Evolutionary conservation across 2,113 vertebrate genomes (phyloP).

Genomic region (Seriola quinqueradiata): DNA sequence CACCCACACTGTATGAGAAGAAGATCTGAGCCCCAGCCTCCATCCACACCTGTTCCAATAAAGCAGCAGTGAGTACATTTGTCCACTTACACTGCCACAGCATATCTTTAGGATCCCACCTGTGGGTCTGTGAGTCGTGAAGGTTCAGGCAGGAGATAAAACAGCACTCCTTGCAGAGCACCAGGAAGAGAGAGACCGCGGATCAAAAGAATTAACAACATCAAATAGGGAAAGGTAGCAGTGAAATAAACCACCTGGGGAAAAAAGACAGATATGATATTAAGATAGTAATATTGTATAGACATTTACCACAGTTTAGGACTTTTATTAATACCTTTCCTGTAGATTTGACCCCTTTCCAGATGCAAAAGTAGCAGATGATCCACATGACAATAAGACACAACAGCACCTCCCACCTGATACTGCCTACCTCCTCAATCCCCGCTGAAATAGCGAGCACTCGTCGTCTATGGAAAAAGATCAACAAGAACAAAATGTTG

Average conservation of each 20-base stretch:
- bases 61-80: slow-evolving; percentile 1
- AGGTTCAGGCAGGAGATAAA: slow-evolving; percentile 83
- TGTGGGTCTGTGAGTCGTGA: slow-evolving; percentile 79
- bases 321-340: slow-evolving; percentile 89
- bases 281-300: not conserved
- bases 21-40: slow-evolving; percentile 84
- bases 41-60: slow-evolving; percentile 83
- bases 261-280: not conserved
- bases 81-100: not conserved
- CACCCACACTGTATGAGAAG: slow-evolving; percentile 81
- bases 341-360: slow-evolving; percentile 95
- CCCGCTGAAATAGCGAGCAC: slow-evolving; percentile 90
- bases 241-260: slow-evolving; percentile 86
- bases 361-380: slow-evolving; percentile 94
- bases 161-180: slow-evolving; percentile 78
- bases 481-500: not conserved
- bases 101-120: slow-evolving; percentile 41
- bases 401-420: slow-evolving; percentile 91
- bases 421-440: slow-evolving; percentile 89
- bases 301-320: not conserved
- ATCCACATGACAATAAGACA: slow-evolving; percentile 91
- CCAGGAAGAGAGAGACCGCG: slow-evolving; percentile 84
- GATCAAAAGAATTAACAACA: slow-evolving; percentile 82
- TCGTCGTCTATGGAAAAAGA: slow-evolving; percentile 81
- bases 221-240: slow-evolving; percentile 85